Conservation (phyloP, 2,113 vertebrate species). For the Strix aluco region DNA sequence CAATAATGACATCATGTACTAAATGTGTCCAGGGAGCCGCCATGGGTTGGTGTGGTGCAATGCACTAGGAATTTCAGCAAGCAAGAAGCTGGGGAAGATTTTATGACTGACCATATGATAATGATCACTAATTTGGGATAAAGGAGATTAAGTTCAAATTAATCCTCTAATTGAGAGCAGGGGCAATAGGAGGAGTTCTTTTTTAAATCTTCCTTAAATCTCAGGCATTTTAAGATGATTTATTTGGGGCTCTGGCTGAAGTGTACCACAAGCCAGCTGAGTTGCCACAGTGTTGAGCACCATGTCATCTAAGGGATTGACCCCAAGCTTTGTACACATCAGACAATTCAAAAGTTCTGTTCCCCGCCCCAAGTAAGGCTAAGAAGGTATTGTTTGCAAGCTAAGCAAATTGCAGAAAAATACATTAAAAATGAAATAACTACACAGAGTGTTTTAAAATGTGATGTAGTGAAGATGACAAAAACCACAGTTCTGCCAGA, state of each 20-base stretch:
- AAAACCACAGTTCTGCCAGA: neutral
- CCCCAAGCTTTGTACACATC: neutral
- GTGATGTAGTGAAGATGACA: neutral
- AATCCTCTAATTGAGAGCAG: neutral
- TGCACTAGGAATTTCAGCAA: neutral
- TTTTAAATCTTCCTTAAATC: neutral
- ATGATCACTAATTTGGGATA: neutral
- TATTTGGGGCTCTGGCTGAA: neutral
- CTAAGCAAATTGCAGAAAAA: neutral
- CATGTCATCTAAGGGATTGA: neutral
- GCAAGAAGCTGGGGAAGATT: neutral
- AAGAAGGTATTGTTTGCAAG: neutral
- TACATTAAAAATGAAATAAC: neutral
- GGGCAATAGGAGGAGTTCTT: neutral
- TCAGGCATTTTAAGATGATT: neutral
- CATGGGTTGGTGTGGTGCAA: accelerated
- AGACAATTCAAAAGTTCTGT: neutral
- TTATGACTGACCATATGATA: neutral
- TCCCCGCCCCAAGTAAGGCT: neutral
- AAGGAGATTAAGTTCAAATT: neutral
- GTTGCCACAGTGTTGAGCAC: neutral
- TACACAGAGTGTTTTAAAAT: neutral
- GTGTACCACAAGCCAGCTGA: neutral
- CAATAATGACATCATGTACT: neutral
- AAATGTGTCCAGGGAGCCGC: neutral